phyloP scores from a whole-genome alignment of 2,888 invertebrate species.

The Athalia cordata region DNA sequence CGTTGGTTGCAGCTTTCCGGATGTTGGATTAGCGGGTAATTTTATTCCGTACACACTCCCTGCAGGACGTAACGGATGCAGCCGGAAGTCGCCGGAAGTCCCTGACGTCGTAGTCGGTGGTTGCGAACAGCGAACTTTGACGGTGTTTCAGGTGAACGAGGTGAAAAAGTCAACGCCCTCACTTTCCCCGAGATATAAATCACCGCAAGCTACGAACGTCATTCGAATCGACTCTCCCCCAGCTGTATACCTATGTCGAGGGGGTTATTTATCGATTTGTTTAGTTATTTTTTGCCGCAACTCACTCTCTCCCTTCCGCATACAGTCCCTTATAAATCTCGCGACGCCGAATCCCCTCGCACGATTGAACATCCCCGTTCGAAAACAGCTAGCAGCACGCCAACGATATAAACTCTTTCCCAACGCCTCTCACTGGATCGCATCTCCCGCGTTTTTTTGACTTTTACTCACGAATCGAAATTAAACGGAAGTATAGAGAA shows the following conservation, averaged over 20 bases:
- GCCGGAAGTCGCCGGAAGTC: too few relatives aligned
- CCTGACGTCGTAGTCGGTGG: too few relatives aligned
- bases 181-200: slow-evolving; percentile 26
- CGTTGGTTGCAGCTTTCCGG: too few relatives aligned
- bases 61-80: too few relatives aligned
- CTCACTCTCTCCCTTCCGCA: neutral
- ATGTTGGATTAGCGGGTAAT: too few relatives aligned
- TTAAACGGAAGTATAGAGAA: too few relatives aligned
- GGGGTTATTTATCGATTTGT: slow-evolving; percentile 42
- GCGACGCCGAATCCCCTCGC: slow-evolving; percentile 36
- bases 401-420: slow-evolving; percentile 28
- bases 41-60: too few relatives aligned
- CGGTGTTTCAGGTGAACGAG: neutral
- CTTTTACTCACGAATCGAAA: too few relatives aligned
- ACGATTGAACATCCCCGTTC: slow-evolving; percentile 43
- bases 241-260: neutral
- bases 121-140: neutral
- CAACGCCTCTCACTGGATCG: slow-evolving; percentile 1
- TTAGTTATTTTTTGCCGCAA: slow-evolving; percentile 37
- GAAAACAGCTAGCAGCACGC: slow-evolving; percentile 23
- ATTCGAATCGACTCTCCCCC: slow-evolving; percentile 35
- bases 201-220: slow-evolving; percentile 27
- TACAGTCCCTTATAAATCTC: slow-evolving; percentile 40
- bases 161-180: too few relatives aligned
- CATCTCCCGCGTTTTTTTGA: too few relatives aligned